Base-by-base conservation (phyloP, 2,113 vertebrate genomes). In the Zapus hudsonius region DNA sequence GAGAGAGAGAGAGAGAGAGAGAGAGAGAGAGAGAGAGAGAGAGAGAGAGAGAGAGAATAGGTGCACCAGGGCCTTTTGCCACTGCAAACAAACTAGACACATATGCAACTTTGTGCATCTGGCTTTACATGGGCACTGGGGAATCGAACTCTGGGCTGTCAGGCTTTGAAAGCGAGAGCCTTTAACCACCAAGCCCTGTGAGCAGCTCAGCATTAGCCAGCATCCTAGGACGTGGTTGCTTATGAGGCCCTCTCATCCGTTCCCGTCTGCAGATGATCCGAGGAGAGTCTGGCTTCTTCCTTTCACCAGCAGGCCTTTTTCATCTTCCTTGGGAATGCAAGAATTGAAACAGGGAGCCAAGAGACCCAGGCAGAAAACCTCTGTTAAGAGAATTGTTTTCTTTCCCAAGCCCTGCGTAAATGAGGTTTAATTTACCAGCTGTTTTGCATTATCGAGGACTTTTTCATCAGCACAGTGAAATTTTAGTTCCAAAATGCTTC, bases 371-470 rank as follows among this genome's bases (percentile, higher is more conserved):
- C 82, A 84, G 89, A 90, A 79, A 94, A 75, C 52, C 3, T 79
- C 3, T 57, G 38, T 52, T 74, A 74, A 57, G 7, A 55, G 91
- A 61, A 72, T 76, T 74, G 75, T 63, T 69, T n/a, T 36, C 40
- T 84, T 72, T 70, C 52, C 61, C 52, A 75, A 64, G 63, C 72
- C 42, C 19, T 40, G 66, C 33, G 78, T 66, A 84, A 76, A 64
- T 47, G 59, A 89, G 69, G 88, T 88, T 93, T 87, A 83, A 89
- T 84, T 89, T 64, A 84, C 89, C 89, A 95, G 86, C 55, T 94
- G 55, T 85, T 93, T 79, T 87, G 33, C 29, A 86, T 92, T 69
- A 89, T 84, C 63, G 89, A 40, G 29, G 47, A 59, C 23, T 69
- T 90, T 91, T 57, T 76, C 69, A 94, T 94, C 90, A 92, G 72